Conservation (phyloP, 2,113 vertebrate genomes). For the Gavia stellata region DNA sequence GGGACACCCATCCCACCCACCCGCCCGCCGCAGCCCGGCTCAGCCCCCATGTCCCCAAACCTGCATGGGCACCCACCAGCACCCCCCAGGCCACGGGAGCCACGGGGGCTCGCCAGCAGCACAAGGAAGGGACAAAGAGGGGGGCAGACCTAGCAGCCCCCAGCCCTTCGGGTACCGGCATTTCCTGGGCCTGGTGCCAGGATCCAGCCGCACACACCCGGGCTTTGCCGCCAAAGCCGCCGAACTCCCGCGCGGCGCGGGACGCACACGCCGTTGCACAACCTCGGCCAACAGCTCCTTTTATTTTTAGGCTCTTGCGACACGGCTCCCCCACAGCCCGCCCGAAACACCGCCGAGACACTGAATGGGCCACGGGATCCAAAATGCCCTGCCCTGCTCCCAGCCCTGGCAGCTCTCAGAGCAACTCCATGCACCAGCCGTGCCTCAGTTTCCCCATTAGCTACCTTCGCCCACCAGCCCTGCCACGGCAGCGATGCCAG, state of each 20-base stretch:
- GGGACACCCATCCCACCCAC: background rate
- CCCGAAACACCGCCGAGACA: background rate
- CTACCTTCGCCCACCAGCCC: rapidly evolving
- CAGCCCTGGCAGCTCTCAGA: background rate
- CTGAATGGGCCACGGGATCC: background rate
- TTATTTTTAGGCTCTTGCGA: background rate
- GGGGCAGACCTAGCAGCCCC: background rate
- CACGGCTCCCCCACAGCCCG: background rate
- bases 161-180: rapidly evolving
- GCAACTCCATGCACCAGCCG: rapidly evolving
- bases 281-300: background rate
- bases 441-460: background rate
- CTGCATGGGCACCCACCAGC: rapidly evolving
- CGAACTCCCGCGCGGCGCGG: background rate
- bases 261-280: background rate
- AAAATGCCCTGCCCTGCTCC: background rate
- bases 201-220: rapidly evolving
- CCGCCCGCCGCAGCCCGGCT: background rate
- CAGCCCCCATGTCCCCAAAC: rapidly evolving
- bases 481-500: rapidly evolving
- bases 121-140: background rate
- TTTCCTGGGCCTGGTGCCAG: background rate
- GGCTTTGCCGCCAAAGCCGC: background rate
- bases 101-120: background rate
- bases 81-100: background rate